Evolutionary conservation across 2,113 vertebrate species (phyloP).

Genomic region (Cyprinodon variegatus): DNA sequence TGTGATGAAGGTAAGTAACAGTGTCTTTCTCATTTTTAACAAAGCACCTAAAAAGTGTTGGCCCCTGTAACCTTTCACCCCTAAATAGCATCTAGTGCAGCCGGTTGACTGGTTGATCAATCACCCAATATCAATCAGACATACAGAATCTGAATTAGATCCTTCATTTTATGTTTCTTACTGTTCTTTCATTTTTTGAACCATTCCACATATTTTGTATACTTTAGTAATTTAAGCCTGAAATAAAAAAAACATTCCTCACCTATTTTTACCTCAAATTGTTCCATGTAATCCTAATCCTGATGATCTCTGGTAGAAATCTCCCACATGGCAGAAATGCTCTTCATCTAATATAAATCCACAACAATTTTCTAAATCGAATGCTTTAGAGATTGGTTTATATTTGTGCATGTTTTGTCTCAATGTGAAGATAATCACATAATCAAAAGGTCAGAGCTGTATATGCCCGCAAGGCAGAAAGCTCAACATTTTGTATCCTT

Average conservation of each 20-base stretch:
- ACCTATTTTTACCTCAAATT: constrained; percentile 26
- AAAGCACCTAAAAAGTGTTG: too few relatives aligned
- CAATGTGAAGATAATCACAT: background rate
- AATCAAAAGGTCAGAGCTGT: constrained; percentile 12
- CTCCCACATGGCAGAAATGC: constrained; percentile 43
- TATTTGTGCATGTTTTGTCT: background rate
- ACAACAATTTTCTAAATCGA: constrained; percentile 16
- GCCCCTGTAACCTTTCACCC: too few relatives aligned
- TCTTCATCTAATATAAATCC: background rate
- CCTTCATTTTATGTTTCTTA: constrained; percentile 2
- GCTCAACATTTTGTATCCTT: constrained; percentile 24
- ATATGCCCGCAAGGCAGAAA: constrained; percentile 8
- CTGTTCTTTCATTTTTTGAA: constrained; percentile 15
- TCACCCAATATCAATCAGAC: background rate
- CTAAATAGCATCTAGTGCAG: background rate
- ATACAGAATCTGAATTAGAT: background rate
- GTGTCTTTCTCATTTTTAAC: background rate
- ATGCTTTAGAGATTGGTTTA: background rate
- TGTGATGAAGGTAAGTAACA: background rate
- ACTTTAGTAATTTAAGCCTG: constrained; percentile 12
- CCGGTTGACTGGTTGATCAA: background rate
- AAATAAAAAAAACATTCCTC: constrained; percentile 28
- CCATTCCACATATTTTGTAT: constrained; percentile 6
- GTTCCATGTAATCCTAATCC: constrained; percentile 57
- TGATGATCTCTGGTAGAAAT: constrained; percentile 47